A percentile compares a stretch with the other conserved stretches of the same genome.
phyloP scores from a whole-genome alignment of 1,140 invertebrate genomes.

The Anastrepha obliqua region DNA sequence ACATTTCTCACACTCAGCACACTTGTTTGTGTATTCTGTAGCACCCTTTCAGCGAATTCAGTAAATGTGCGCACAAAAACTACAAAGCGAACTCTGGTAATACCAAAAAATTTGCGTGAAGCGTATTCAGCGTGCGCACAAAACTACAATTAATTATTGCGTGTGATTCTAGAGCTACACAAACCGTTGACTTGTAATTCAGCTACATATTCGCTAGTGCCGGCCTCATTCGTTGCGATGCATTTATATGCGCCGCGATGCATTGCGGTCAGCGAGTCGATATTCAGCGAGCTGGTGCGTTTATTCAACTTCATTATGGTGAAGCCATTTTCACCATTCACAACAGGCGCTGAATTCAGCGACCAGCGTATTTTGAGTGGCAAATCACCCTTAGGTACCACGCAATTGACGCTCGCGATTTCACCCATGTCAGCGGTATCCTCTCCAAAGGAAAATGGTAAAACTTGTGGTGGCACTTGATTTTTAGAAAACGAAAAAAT shows the following conservation, averaged over 20 bases:
- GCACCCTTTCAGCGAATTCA: constrained; percentile 25
- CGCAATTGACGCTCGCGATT: constrained; percentile 76
- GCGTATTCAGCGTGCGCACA: constrained; percentile 10
- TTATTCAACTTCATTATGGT: constrained; percentile 64
- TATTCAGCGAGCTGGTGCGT: constrained; percentile 69
- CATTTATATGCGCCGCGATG: constrained; percentile 78
- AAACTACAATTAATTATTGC: background rate
- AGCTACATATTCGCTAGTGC: constrained; percentile 75
- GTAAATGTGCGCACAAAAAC: constrained; percentile 50
- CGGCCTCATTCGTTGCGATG: constrained; percentile 77
- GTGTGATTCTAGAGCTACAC: constrained; percentile 55
- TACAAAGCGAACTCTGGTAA: background rate
- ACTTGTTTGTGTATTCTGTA: background rate
- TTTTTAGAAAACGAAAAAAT: constrained; percentile 48
- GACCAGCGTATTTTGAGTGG: constrained; percentile 76
- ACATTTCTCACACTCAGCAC: constrained; percentile 29
- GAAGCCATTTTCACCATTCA: constrained; percentile 69
- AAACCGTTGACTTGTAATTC: constrained; percentile 79
- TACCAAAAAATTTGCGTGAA: background rate
- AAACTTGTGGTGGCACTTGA: constrained; percentile 75
- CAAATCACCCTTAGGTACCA: constrained; percentile 77
- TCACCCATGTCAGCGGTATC: constrained; percentile 78
- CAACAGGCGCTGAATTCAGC: constrained; percentile 72
- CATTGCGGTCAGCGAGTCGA: constrained; percentile 73
- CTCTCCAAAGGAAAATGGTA: constrained; percentile 76